Evolutionary conservation across 1,140 invertebrate genomes (phyloP).

Genomic region (Drosophila melanogaster): DNA sequence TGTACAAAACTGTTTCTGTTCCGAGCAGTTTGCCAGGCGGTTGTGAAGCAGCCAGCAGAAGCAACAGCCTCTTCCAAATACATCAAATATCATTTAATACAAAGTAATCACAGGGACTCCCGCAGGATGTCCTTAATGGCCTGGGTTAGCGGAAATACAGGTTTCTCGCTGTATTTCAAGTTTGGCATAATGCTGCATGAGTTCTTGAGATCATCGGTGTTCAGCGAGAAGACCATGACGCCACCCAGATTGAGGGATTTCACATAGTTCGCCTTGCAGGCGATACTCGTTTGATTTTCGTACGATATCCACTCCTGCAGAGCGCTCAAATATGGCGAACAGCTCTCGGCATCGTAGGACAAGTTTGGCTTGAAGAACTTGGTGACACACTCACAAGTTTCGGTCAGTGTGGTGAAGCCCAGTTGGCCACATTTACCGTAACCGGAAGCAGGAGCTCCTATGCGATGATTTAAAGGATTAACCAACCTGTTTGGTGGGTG

Average conservation of each 20-base stretch:
- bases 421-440: constrained; percentile 87
- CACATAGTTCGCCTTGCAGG: constrained; percentile 90
- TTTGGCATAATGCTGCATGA: constrained; percentile 26
- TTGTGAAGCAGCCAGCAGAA: background rate
- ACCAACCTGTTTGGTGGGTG: constrained; percentile 86
- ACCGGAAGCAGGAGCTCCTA: constrained; percentile 90
- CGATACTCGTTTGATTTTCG: constrained; percentile 91
- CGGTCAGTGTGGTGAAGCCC: constrained; percentile 90
- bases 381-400: constrained; percentile 88
- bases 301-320: constrained; percentile 94
- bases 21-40: constrained; percentile 3
- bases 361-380: constrained; percentile 84
- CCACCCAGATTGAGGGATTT: constrained; percentile 88
- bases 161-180: background rate
- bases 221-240: constrained; percentile 91
- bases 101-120: background rate
- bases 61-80: constrained; percentile 2
- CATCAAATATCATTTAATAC: constrained; percentile 7
- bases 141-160: constrained; percentile 48
- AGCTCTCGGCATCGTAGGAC: constrained; percentile 88
- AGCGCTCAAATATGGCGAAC: constrained; percentile 92
- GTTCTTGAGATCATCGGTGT: constrained; percentile 89
- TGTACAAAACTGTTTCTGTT: constrained; percentile 27
- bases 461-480: constrained; percentile 88
- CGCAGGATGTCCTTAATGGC: constrained; percentile 29